Evolutionary conservation across 2,113 vertebrate genomes (phyloP).

Genomic region (Rhinichthys klamathensis): DNA sequence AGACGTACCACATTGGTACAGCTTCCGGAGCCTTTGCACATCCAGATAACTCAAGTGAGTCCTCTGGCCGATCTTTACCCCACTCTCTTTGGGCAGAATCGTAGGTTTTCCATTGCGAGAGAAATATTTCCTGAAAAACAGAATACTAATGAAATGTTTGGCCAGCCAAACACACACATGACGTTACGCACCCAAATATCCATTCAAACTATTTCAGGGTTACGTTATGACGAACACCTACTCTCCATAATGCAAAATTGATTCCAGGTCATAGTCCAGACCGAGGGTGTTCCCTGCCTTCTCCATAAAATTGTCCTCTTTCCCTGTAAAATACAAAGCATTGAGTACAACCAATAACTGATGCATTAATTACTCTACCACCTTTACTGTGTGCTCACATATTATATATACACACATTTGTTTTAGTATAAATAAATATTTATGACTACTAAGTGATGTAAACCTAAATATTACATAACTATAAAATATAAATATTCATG

Average conservation of each 20-base stretch:
- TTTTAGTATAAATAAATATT: no score
- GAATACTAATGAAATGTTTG: not conserved
- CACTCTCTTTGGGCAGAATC: not conserved
- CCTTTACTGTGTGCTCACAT: not conserved
- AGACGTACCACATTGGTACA: slow-evolving; percentile 65
- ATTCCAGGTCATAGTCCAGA: slow-evolving; percentile 59
- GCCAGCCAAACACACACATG: not conserved
- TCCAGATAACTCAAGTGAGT: slow-evolving; percentile 48
- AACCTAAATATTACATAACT: no score
- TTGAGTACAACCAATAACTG: not conserved
- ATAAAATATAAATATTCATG: no score
- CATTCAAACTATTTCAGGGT: not conserved
- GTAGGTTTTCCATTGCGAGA: slow-evolving; percentile 62
- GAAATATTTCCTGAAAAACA: slow-evolving; percentile 53
- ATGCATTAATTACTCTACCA: not conserved
- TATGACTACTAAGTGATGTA: no score
- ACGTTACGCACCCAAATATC: no score
- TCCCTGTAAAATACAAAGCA: slow-evolving; percentile 54
- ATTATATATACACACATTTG: no score
- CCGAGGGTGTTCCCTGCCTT: slow-evolving; percentile 16
- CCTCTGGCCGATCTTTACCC: slow-evolving; percentile 66
- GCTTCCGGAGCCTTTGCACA: slow-evolving; percentile 43
- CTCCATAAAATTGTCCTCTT: slow-evolving; percentile 54
- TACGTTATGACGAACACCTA: slow-evolving; percentile 9
- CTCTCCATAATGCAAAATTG: slow-evolving; percentile 74